phyloP scores from a whole-genome alignment of 2,113 vertebrate genomes.

The Carollia perspicillata region DNA sequence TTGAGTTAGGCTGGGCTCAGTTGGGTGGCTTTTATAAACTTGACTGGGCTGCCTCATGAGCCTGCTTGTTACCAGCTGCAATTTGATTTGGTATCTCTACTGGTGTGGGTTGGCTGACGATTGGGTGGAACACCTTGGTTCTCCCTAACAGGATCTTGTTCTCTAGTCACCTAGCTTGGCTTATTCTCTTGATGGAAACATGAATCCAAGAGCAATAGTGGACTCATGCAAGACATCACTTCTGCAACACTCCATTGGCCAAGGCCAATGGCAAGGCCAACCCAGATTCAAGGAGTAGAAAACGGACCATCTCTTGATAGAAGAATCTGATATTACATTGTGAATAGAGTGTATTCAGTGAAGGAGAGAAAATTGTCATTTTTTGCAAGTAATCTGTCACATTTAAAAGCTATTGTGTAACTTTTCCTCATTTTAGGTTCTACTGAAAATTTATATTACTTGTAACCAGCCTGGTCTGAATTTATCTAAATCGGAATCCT shows the following conservation, averaged over 20 bases:
- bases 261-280: background rate
- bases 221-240: background rate
- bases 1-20: background rate
- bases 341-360: background rate
- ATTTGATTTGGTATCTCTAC: fast-evolving
- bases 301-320: background rate
- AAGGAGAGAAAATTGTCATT: background rate
- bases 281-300: background rate
- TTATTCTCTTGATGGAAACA: background rate
- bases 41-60: background rate
- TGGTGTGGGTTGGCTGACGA: background rate
- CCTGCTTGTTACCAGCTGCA: background rate
- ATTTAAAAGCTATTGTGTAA: background rate
- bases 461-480: background rate
- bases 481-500: constrained; percentile 24
- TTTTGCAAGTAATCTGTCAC: background rate
- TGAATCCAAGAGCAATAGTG: background rate
- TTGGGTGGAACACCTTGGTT: background rate
- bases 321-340: background rate
- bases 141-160: background rate
- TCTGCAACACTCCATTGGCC: background rate
- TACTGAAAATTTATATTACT: background rate
- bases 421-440: background rate
- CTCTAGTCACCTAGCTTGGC: background rate
- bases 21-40: background rate